These are phyloP conservation scores for Chromis chromis DNA, from an alignment of 2,797 vertebrate species.

Conservation along the genomic window DNA sequence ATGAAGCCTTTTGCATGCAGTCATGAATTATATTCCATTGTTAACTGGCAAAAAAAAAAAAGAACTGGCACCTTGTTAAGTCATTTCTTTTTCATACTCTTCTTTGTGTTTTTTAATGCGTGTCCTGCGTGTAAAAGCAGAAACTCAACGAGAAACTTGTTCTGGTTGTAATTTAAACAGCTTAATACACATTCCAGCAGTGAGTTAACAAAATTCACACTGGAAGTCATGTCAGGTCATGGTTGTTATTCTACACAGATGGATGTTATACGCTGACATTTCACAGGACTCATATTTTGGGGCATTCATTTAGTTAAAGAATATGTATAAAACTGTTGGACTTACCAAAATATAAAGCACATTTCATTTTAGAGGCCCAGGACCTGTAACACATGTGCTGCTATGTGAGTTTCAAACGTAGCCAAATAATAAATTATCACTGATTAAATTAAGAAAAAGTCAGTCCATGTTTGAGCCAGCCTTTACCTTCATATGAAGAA, in stretches of 20 bases:
- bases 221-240: not conserved
- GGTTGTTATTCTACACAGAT: not conserved
- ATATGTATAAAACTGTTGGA: not conserved
- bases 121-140: conserved; percentile 10
- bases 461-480: conserved; percentile 5
- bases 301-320: not conserved
- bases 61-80: conserved; percentile 23
- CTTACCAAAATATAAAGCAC: not conserved
- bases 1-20: conserved; percentile 33
- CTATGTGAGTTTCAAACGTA: conserved; percentile 6
- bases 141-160: conserved; percentile 14
- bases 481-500: conserved; percentile 20
- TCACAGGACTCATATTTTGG: not conserved
- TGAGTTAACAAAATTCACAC: too few species aligned
- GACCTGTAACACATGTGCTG: not conserved
- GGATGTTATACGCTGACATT: not conserved
- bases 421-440: conserved; percentile 4
- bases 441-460: conserved; percentile 7
- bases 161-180: conserved; percentile 19
- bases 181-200: not conserved
- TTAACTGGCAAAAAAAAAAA: conserved; percentile 1
- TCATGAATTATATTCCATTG: conserved; percentile 29
- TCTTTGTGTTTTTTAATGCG: conserved; percentile 3
- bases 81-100: conserved; percentile 11
- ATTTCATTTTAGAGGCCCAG: not conserved